Evolutionary conservation across 2,888 invertebrate species (phyloP).

Genomic region (Sepioteuthis lessoniana): DNA sequence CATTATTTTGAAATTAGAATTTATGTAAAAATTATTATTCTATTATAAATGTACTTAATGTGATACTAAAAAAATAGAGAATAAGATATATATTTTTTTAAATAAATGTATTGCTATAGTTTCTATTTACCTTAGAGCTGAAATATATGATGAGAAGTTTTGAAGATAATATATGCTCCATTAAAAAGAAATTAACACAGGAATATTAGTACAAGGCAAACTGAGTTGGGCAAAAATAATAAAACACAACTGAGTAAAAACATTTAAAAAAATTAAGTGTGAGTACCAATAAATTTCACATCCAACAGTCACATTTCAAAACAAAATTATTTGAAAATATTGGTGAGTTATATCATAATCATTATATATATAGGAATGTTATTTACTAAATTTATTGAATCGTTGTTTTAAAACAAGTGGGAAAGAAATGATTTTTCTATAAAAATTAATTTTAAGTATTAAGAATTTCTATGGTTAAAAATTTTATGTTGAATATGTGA

Average conservation of each 20-base stretch:
- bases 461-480: neutral
- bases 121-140: neutral
- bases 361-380: neutral
- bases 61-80: neutral
- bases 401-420: neutral
- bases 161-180: neutral
- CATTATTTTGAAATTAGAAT: neutral
- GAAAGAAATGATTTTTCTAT: neutral
- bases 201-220: neutral
- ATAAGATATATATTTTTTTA: neutral
- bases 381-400: neutral
- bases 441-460: neutral
- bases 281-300: neutral
- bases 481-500: neutral
- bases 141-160: neutral
- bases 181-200: slow-evolving; percentile 24
- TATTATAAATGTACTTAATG: neutral
- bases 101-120: neutral
- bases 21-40: neutral
- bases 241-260: neutral
- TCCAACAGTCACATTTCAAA: neutral
- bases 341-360: neutral
- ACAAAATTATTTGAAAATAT: neutral
- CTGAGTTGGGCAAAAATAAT: neutral
- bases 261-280: neutral